phyloP scores from a whole-genome alignment of 2,797 vertebrate species.

The Cossypha heuglini region DNA sequence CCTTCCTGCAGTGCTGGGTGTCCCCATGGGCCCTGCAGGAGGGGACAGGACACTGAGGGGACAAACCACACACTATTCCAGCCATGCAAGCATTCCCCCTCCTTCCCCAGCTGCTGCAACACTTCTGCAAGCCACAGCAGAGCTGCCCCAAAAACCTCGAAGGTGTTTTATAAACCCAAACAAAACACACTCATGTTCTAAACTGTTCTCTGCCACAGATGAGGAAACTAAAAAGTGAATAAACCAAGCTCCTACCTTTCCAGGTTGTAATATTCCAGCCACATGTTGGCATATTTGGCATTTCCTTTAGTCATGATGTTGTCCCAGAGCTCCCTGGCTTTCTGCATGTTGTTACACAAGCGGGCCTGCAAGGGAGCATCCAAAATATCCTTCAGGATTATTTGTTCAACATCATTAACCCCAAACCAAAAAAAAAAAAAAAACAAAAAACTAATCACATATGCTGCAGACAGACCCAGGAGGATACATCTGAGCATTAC shows the following conservation, averaged over 20 bases:
- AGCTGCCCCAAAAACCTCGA: accelerated
- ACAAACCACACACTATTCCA: neutral
- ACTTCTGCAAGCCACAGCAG: neutral
- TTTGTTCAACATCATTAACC: neutral
- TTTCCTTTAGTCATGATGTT: constrained; percentile 97
- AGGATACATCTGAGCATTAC: neutral
- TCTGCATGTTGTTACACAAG: constrained; percentile 96
- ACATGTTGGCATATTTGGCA: constrained; percentile 97
- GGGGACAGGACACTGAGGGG: neutral
- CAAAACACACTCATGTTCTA: accelerated
- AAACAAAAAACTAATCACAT: neutral
- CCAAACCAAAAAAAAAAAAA: neutral
- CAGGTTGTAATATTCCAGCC: constrained; percentile 96
- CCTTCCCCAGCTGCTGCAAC: neutral
- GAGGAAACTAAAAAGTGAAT: neutral
- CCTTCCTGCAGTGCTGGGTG: constrained; percentile 89
- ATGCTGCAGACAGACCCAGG: neutral
- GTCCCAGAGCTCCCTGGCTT: constrained; percentile 97
- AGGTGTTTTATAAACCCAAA: neutral
- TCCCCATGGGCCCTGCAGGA: constrained; percentile 88
- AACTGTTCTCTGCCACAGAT: neutral
- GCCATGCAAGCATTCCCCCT: accelerated
- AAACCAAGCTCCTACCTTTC: constrained; percentile 82
- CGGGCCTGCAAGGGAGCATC: constrained; percentile 78
- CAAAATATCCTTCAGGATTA: neutral